Evolutionary conservation across 2,888 invertebrate genomes (phyloP).

Genomic region (Caenorhabditis macrosperma): DNA sequence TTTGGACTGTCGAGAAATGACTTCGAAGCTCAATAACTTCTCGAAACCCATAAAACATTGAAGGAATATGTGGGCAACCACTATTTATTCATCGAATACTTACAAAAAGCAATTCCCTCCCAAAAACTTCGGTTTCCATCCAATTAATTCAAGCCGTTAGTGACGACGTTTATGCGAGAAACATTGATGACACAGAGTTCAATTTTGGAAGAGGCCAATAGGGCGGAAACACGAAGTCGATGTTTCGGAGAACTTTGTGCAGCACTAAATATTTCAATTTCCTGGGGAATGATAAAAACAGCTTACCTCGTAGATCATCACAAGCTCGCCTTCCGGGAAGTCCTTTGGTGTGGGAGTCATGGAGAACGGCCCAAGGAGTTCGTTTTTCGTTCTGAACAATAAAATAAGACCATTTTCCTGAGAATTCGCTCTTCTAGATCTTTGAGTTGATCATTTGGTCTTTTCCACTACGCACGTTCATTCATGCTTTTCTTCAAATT

Average conservation of each 20-base stretch:
- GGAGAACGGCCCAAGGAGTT: conserved; percentile 30
- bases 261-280: conserved; percentile 31
- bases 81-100: too few relatives aligned
- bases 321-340: conserved; percentile 36
- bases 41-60: too few relatives aligned
- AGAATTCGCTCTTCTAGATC: too few relatives aligned
- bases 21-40: too few relatives aligned
- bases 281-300: too few relatives aligned
- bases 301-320: conserved; percentile 47
- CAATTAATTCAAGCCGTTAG: too few relatives aligned
- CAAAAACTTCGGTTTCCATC: too few relatives aligned
- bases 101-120: too few relatives aligned
- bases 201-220: conserved; percentile 38
- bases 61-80: too few relatives aligned
- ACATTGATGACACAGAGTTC: background rate
- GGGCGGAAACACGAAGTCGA: conserved; percentile 36
- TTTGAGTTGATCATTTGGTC: too few relatives aligned
- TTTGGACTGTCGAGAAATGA: too few relatives aligned
- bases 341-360: conserved; percentile 25
- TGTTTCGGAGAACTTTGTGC: conserved; percentile 25
- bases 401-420: background rate
- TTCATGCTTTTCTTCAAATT: background rate
- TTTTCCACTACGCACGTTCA: conserved; percentile 1
- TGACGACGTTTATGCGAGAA: too few relatives aligned
- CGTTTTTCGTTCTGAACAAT: conserved; percentile 25